Base-by-base conservation (phyloP, 2,113 vertebrate species). In the Chascanopsetta lugubris region DNA sequence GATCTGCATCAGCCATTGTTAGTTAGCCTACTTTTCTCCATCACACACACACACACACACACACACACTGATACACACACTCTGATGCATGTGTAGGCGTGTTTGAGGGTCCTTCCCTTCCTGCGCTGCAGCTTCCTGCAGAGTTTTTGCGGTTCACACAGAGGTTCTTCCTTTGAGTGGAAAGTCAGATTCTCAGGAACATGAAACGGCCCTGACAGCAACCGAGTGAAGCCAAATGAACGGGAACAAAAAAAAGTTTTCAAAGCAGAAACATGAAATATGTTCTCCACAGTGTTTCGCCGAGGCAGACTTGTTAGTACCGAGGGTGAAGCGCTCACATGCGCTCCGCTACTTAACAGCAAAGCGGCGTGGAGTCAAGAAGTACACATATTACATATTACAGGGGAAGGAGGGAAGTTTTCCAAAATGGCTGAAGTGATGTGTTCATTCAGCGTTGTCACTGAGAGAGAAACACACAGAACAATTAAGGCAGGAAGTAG, bases 91-190 rank as follows among this genome's bases (percentile, higher is more conserved):
- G 29, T 4, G 17, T 8, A 42, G 38, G 17, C n/a, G 64, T 75
- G 71, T 87, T 86, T 84, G 77, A 87, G 67, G 75, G 83, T 85
- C 75, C 59, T 42, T 32, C 53, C 49, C 56, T 73, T 61, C 71
- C 74, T 77, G 59, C 47, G 69, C 42, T 38, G 69, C 6, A 82
- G 76, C 71, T 70, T 85, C 80, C 85, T 72, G 60, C 79, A 57
- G 74, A 67, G 72, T 68, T 80, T 68, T 80, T 79, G 50, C 69
- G 80, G 84, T 88, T 88, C 83, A 89, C 61, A 55, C 74, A 61
- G 70, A 85, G 77, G 64, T 81, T 61, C 75, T 76, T 45, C 50
- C 57, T 84, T 80, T 69, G 80, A 84, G 76, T 32, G 6, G 42
- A 70, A 70, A 79, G 72, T 74, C 69, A 76, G 73, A 85, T 76